Evolutionary conservation across 2,888 invertebrate genomes (phyloP).

Genomic region (Xiphydria camelus): DNA sequence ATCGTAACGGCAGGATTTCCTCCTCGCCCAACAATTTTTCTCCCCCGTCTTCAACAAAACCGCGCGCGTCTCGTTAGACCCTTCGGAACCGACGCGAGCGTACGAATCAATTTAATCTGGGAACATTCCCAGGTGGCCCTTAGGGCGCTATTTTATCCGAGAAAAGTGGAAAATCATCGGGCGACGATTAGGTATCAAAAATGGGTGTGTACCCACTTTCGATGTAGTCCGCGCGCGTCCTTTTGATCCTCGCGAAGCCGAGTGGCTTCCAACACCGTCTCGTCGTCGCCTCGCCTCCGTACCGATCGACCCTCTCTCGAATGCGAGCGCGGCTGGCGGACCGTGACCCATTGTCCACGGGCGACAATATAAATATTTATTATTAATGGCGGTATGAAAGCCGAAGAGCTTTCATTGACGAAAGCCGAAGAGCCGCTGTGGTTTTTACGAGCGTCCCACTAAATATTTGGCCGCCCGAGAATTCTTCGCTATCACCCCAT

Average conservation of each 20-base stretch:
- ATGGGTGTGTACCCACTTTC: conserved; percentile 2
- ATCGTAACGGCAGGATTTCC: too few relatives aligned
- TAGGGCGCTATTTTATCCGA: conserved; percentile 17
- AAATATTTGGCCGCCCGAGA: conserved; percentile 26
- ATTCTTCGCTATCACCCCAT: conserved; percentile 21
- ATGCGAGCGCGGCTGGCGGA: conserved; percentile 7
- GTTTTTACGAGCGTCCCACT: conserved; percentile 8
- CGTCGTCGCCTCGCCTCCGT: too few relatives aligned
- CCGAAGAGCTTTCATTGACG: conserved; percentile 55
- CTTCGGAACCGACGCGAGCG: too few relatives aligned
- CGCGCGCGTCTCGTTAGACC: too few relatives aligned
- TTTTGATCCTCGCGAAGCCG: background rate
- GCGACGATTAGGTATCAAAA: conserved; percentile 34
- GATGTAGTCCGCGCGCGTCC: background rate
- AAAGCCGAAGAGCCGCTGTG: conserved; percentile 12
- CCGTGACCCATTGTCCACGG: conserved; percentile 2
- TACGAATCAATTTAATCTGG: conserved; percentile 38
- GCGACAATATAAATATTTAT: conserved; percentile 37
- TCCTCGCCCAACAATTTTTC: too few relatives aligned
- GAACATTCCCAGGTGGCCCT: conserved; percentile 38
- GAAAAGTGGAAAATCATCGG: conserved; percentile 39
- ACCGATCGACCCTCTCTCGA: background rate
- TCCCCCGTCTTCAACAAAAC: too few relatives aligned
- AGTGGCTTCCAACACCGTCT: too few relatives aligned
- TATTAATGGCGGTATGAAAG: conserved; percentile 43